Conservation (phyloP, 2,113 vertebrate genomes). For the Gasterosteus nipponicus region DNA sequence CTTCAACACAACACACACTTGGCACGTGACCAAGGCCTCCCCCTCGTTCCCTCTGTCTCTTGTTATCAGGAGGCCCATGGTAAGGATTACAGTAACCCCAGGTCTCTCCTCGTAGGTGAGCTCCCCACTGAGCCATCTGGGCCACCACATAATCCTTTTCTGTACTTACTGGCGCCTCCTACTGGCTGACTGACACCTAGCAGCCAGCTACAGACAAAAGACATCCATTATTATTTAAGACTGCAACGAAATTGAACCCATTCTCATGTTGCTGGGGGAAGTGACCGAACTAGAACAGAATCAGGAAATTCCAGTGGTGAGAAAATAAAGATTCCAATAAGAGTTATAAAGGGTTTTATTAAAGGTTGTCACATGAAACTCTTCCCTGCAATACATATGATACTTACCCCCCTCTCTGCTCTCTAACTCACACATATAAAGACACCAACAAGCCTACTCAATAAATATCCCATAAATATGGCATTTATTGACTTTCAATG, state of each 20-base stretch:
- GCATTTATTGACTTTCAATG: slow-evolving; percentile 19
- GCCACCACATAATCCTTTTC: slow-evolving; percentile 53
- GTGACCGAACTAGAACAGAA: background rate
- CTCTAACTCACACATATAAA: slow-evolving; percentile 1
- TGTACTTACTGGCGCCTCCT: slow-evolving; percentile 41
- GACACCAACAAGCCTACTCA: slow-evolving; percentile 24
- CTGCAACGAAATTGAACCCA: background rate
- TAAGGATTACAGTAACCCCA: slow-evolving; percentile 77
- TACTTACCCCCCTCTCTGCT: slow-evolving; percentile 6
- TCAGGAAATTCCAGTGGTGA: background rate
- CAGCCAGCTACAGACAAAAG: slow-evolving; percentile 36
- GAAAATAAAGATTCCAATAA: background rate
- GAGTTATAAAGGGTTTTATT: background rate
- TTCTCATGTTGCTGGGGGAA: background rate
- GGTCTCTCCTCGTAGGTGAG: slow-evolving; percentile 73
- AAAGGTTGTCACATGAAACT: background rate
- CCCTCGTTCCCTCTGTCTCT: slow-evolving; percentile 63
- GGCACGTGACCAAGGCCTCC: slow-evolving; percentile 67
- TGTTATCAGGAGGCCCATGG: slow-evolving; percentile 64
- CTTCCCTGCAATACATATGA: background rate
- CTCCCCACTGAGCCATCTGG: slow-evolving; percentile 77
- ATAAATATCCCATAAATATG: slow-evolving; percentile 15
- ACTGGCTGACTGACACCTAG: slow-evolving; percentile 31
- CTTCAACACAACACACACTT: slow-evolving; percentile 56
- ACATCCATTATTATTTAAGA: background rate